Percentiles rank a stretch among this genome's conserved stretches.
Evolutionary conservation across 2,113 vertebrate genomes (phyloP).

Genomic region (crab-eating macaque (Macaca fascicularis)): DNA sequence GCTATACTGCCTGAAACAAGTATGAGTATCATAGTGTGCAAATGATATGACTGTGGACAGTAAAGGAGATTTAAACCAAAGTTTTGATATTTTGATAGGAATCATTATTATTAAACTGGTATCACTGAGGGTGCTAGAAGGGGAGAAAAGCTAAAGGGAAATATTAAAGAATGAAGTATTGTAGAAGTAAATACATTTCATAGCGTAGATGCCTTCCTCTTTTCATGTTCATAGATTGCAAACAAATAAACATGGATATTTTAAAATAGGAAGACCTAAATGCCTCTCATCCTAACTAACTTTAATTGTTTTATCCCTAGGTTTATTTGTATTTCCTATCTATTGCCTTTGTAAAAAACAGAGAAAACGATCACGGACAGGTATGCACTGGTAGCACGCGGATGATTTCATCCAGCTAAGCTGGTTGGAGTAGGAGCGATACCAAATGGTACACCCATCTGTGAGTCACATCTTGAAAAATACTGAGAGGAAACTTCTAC

Average conservation of each 20-base stretch:
- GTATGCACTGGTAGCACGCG: constrained; percentile 86
- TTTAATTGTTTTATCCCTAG: constrained; percentile 79
- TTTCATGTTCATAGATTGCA: background rate
- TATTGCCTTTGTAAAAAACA: constrained; percentile 98
- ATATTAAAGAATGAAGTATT: background rate
- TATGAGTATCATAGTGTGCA: background rate
- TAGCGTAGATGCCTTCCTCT: background rate
- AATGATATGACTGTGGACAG: background rate
- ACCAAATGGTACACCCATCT: constrained; percentile 55
- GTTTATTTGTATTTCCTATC: constrained; percentile 94
- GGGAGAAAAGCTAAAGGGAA: background rate
- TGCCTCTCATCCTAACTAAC: background rate
- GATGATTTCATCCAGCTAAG: constrained; percentile 44
- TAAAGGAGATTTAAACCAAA: background rate
- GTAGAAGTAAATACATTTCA: background rate
- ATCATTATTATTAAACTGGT: background rate
- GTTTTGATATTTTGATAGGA: background rate
- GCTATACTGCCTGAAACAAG: background rate
- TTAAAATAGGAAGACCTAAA: background rate
- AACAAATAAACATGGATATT: background rate
- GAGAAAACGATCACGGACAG: constrained; percentile 93
- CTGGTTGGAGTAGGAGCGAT: constrained; percentile 73
- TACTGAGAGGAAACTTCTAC: constrained; percentile 56
- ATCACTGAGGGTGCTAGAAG: background rate
- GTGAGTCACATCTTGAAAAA: constrained; percentile 61